Conservation (phyloP, 1,140 invertebrate genomes). For the Pinna nobilis region DNA sequence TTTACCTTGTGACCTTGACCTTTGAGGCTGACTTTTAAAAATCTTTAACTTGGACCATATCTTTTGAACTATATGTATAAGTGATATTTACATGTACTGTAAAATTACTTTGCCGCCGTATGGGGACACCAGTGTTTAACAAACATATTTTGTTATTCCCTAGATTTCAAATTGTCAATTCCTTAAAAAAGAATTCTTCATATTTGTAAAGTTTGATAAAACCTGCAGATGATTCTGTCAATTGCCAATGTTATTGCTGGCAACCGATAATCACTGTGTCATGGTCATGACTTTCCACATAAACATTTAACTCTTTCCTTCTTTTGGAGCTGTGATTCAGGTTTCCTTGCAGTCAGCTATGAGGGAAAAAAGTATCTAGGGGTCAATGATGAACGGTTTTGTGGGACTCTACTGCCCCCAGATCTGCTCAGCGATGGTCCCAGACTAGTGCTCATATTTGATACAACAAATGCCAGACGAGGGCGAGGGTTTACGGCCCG, state of each 20-base stretch:
- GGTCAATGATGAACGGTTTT: slow-evolving; percentile 94
- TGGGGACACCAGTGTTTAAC: too few relatives aligned
- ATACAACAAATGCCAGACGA: slow-evolving; percentile 78
- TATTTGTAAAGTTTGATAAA: neutral
- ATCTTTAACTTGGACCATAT: too few relatives aligned
- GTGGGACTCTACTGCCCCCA: slow-evolving; percentile 83
- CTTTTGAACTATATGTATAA: too few relatives aligned
- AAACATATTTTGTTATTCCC: too few relatives aligned
- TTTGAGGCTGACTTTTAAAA: too few relatives aligned
- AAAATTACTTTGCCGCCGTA: too few relatives aligned
- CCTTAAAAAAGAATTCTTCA: too few relatives aligned
- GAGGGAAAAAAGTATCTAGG: slow-evolving; percentile 95
- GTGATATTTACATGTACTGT: too few relatives aligned
- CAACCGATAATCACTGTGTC: neutral
- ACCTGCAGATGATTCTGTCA: neutral
- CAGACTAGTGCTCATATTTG: slow-evolving; percentile 94
- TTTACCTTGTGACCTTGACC: too few relatives aligned
- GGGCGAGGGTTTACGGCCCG: slow-evolving; percentile 93
- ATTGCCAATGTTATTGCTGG: too few relatives aligned
- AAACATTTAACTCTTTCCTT: slow-evolving; percentile 13
- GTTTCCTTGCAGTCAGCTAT: slow-evolving; percentile 92
- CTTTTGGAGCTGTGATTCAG: slow-evolving; percentile 85
- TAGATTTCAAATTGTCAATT: too few relatives aligned
- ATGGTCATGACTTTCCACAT: neutral
- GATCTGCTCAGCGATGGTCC: slow-evolving; percentile 90